A percentile compares a stretch with the other conserved stretches of the same genome.
These are phyloP conservation scores for Bombyx huttoni DNA, from an alignment of 2,888 invertebrate genomes.

Conservation along the genomic window DNA sequence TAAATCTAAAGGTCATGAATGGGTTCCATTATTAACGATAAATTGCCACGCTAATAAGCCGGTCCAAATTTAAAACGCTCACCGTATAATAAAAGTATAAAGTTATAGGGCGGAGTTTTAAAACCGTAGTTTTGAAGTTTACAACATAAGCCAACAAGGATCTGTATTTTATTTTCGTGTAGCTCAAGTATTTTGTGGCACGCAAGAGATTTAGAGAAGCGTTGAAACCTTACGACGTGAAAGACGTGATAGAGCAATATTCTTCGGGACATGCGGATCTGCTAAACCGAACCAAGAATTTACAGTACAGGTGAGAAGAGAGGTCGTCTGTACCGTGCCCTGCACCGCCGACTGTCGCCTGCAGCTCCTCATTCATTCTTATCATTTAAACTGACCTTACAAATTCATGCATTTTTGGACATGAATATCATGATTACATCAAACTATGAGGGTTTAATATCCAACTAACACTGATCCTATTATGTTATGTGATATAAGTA, in stretches of 20 bases:
- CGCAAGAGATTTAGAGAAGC: slow-evolving; percentile 93
- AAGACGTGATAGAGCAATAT: slow-evolving; percentile 95
- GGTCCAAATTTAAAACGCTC: not conserved
- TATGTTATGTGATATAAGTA: not conserved
- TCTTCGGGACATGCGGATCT: slow-evolving; percentile 91
- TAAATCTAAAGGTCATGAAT: slow-evolving; percentile 1
- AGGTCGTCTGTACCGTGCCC: slow-evolving; percentile 12
- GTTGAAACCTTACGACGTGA: slow-evolving; percentile 93
- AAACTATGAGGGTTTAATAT: not conserved
- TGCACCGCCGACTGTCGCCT: slow-evolving; percentile 14
- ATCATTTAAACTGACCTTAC: slow-evolving; percentile 19
- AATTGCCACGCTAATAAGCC: not conserved
- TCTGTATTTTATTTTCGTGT: slow-evolving; percentile 65
- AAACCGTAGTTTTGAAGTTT: not conserved
- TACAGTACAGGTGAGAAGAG: slow-evolving; percentile 82
- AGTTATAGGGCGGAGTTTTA: not conserved
- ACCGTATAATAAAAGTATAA: not conserved
- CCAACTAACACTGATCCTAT: not conserved
- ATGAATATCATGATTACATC: not conserved
- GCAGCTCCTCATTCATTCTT: slow-evolving; percentile 26
- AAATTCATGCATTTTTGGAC: slow-evolving; percentile 9
- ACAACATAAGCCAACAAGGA: slow-evolving; percentile 30
- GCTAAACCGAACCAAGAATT: slow-evolving; percentile 87
- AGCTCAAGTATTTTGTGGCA: slow-evolving; percentile 91
- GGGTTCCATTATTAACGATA: not conserved